These are phyloP conservation scores for Ophion ellenae DNA, from an alignment of 2,888 invertebrate species.

Conservation along the genomic window DNA sequence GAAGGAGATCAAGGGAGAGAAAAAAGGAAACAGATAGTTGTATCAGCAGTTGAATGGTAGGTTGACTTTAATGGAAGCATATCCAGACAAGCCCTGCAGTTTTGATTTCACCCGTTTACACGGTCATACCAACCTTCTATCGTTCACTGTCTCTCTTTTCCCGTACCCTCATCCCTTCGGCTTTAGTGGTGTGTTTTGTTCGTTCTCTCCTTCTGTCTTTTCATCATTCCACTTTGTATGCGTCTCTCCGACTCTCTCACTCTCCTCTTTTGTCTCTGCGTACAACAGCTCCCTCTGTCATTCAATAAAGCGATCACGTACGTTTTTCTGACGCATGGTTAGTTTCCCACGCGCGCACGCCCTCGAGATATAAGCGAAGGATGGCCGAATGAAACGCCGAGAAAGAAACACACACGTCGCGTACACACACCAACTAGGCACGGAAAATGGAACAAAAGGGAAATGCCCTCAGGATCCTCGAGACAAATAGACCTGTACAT, in stretches of 20 bases:
- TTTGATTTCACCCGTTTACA: constrained; percentile 64
- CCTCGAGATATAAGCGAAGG: constrained; percentile 54
- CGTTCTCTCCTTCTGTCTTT: constrained; percentile 21
- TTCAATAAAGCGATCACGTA: constrained; percentile 78
- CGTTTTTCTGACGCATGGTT: constrained; percentile 74
- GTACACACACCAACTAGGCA: constrained; percentile 17
- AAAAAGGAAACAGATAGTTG: constrained; percentile 11
- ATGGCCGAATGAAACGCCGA: constrained; percentile 37
- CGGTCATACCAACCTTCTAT: constrained; percentile 24
- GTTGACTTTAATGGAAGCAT: constrained; percentile 49
- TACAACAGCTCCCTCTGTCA: constrained; percentile 59
- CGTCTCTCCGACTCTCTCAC: constrained; percentile 23
- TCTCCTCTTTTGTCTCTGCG: constrained; percentile 25
- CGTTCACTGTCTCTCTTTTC: constrained; percentile 21
- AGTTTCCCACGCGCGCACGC: constrained; percentile 73
- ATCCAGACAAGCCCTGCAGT: constrained; percentile 59
- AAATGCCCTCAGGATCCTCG: constrained; percentile 26
- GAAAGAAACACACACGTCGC: neutral
- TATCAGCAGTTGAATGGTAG: constrained; percentile 39
- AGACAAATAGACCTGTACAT: constrained; percentile 43
- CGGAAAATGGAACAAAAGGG: constrained; percentile 42
- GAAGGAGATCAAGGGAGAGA: constrained; percentile 9
- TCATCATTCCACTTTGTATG: constrained; percentile 34
- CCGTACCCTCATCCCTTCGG: constrained; percentile 21
- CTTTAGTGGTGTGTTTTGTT: constrained; percentile 23